Evolutionary conservation across 2,797 vertebrate species (phyloP), one percentile per base, ranked within the genome.

Genomic region (Tarsius wallacei): DNA sequence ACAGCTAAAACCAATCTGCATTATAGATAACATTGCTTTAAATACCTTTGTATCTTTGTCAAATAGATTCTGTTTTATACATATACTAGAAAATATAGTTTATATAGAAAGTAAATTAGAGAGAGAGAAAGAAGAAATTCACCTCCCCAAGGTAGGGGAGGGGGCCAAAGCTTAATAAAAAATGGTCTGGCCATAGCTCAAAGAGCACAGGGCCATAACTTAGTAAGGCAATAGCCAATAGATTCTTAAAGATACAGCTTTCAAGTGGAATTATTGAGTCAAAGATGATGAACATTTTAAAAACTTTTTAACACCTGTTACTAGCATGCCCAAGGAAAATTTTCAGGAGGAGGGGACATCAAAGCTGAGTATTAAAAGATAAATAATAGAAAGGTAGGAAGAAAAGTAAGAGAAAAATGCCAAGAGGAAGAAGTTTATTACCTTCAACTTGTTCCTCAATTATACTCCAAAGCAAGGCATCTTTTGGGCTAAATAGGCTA

Each of bases 241-340:
- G 71, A 57, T 76, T 74, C 64, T 77, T 71, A 86, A 94, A 28
- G 2, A 49, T 63, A 86, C 42, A 66, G 61, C 7, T 17, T 74
- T 63, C 26, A 42, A 91, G 63, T 80, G 42, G 3, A 80, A 91
- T 59, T 83, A 64, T 73, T 94, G 51, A 91, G 53, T 78, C 77
- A 94, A 82, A 87, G 76, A 77, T 93, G 14, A 61, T 84, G 42
- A 93, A 57, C 61, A 57, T 82, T 80, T 49, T 14, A 49, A 80
- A 95, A 80, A 42, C 15, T 22, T 82, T 64, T 78, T 83, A 87
- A 59, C 42, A 74, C 19, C 3, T 91, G 13, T 89, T 76, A 22
- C 31, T 86, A 90, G 68, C 15, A 89, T 76, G 12, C 33, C 21
- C 51, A 76, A 91, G 59, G 26, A 82, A 92, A 57, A 21, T 33